phyloP scores from a whole-genome alignment of 2,113 vertebrate species.

The Cacatua alba region DNA sequence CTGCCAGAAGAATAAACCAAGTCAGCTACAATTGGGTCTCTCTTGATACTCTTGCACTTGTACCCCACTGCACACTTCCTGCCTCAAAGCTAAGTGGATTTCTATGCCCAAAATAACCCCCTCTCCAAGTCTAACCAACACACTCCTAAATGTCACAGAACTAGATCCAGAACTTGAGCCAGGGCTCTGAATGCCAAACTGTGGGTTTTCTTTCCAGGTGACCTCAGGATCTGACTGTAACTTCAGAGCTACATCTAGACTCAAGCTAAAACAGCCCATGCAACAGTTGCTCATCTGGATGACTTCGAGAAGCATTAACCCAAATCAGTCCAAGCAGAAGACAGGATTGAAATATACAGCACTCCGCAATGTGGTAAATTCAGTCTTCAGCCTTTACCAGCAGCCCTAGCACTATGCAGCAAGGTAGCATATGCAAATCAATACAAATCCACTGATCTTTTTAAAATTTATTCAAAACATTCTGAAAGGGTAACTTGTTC shows the following conservation, averaged over 20 bases:
- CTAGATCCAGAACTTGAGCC: neutral
- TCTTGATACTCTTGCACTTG: neutral
- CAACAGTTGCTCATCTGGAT: neutral
- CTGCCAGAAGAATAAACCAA: neutral
- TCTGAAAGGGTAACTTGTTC: neutral
- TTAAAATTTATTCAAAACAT: neutral
- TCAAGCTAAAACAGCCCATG: neutral
- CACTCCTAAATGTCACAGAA: neutral
- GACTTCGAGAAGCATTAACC: accelerated
- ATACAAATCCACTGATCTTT: neutral
- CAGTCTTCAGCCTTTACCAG: neutral
- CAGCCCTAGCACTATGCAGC: neutral
- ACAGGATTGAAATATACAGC: accelerated
- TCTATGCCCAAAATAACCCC: accelerated
- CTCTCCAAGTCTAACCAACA: neutral
- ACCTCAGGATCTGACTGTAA: neutral
- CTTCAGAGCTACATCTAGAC: neutral
- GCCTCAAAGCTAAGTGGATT: neutral
- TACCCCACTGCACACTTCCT: too few relatives aligned
- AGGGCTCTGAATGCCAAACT: neutral
- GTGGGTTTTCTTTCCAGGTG: neutral
- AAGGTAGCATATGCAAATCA: accelerated
- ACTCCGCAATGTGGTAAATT: accelerated
- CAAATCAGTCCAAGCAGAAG: accelerated
- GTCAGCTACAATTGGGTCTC: neutral